Conservation (phyloP, 1,140 invertebrate genomes). For the Cotesia typhae region DNA sequence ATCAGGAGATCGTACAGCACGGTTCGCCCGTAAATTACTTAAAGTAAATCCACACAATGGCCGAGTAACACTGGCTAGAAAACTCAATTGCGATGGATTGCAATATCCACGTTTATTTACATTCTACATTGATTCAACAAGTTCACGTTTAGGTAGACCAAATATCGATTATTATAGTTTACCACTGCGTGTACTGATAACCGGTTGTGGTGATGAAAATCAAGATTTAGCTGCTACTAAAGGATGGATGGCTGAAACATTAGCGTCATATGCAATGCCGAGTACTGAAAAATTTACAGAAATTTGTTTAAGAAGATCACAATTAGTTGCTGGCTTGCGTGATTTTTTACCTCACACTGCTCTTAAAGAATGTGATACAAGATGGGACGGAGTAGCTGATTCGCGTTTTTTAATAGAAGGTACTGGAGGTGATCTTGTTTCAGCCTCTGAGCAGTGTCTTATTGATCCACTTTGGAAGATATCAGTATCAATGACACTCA, state of each 20-base stretch:
- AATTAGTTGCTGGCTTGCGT: conserved; percentile 79
- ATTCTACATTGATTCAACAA: conserved; percentile 85
- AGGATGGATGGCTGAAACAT: conserved; percentile 84
- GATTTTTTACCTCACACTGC: conserved; percentile 80
- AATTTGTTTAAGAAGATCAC: conserved; percentile 79
- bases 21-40: conserved; percentile 81
- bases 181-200: conserved; percentile 79
- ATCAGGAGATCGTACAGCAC: conserved; percentile 79
- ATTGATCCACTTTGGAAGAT: conserved; percentile 84
- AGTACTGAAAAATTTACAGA: conserved; percentile 76
- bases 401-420: conserved; percentile 80
- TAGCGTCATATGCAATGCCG: conserved; percentile 84
- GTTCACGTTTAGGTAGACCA: conserved; percentile 72
- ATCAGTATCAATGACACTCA: conserved; percentile 74
- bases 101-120: conserved; percentile 86
- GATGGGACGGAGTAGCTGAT: conserved; percentile 81
- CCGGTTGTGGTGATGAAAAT: conserved; percentile 76
- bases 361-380: conserved; percentile 75
- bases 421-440: conserved; percentile 82
- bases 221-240: conserved; percentile 76
- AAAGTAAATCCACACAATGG: conserved; percentile 78
- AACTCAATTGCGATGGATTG: conserved; percentile 80
- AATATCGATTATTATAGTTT: conserved; percentile 87
- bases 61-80: conserved; percentile 76
- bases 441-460: conserved; percentile 79